Conservation (phyloP, 2,113 vertebrate species). For the Theristicus caerulescens region DNA sequence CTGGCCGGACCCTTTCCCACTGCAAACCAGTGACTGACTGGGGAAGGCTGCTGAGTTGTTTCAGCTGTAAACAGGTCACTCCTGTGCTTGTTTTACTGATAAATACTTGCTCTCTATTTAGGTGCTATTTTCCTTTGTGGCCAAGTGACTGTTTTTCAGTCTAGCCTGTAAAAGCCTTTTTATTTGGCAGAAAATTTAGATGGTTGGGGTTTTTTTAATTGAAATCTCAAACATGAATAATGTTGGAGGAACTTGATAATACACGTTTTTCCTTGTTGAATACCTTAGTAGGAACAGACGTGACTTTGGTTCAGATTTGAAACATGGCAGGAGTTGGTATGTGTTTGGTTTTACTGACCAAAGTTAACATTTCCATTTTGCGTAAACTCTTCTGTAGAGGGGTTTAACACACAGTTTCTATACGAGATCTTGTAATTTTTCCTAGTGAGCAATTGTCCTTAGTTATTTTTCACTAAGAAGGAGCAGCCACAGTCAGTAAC, state of each 20-base stretch:
- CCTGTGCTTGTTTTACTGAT: neutral
- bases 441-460: neutral
- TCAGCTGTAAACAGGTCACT: neutral
- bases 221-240: neutral
- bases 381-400: neutral
- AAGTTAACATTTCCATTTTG: neutral
- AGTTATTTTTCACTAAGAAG: neutral
- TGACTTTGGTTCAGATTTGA: neutral
- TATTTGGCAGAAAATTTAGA: neutral
- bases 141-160: neutral
- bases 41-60: neutral
- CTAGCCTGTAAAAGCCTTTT: neutral
- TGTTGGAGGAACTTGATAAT: neutral
- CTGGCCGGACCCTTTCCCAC: neutral
- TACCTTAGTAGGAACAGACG: neutral
- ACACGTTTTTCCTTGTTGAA: neutral
- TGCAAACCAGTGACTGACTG: neutral
- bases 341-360: neutral
- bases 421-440: neutral
- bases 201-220: neutral
- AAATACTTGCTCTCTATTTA: neutral
- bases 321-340: neutral
- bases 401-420: neutral
- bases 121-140: neutral
- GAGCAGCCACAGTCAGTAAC: neutral